Conservation (phyloP, 1,140 invertebrate species). For the Contarinia nasturtii region DNA sequence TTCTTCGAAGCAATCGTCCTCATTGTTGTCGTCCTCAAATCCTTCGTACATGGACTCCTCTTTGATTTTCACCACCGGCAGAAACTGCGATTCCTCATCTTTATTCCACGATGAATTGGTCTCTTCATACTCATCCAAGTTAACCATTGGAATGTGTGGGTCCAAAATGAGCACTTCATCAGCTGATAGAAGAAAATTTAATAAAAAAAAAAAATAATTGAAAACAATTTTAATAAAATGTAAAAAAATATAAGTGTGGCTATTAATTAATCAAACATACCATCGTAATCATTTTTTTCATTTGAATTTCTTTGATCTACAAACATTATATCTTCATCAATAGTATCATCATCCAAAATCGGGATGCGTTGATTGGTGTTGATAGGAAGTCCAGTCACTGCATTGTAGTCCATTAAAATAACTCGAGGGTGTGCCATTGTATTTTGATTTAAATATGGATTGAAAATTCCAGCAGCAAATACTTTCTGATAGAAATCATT, state of each 20-base stretch:
- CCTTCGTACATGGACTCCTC: slow-evolving; percentile 16
- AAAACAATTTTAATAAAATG: too few species aligned
- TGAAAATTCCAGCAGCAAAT: slow-evolving; percentile 70
- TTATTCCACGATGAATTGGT: slow-evolving; percentile 8
- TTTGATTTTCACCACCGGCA: slow-evolving; percentile 18
- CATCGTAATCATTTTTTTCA: too few species aligned
- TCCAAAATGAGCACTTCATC: slow-evolving; percentile 24
- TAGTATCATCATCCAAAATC: slow-evolving; percentile 12
- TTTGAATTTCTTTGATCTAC: too few species aligned
- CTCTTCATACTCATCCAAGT: slow-evolving; percentile 28
- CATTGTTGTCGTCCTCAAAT: slow-evolving; percentile 21
- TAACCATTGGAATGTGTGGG: slow-evolving; percentile 23
- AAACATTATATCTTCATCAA: too few species aligned
- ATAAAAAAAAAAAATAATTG: too few species aligned
- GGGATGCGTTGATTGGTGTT: background rate
- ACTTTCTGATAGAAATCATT: slow-evolving; percentile 67
- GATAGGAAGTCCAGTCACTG: slow-evolving; percentile 3
- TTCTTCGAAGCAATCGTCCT: slow-evolving; percentile 34
- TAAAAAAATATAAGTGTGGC: too few species aligned
- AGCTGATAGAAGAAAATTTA: too few species aligned
- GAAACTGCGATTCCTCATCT: slow-evolving; percentile 9
- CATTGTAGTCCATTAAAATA: slow-evolving; percentile 14
- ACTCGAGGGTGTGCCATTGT: slow-evolving; percentile 41
- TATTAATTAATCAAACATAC: too few species aligned
- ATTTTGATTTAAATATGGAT: slow-evolving; percentile 85